Percentiles rank a stretch among this genome's conserved stretches.
These are phyloP conservation scores for Pseudorasbora parva DNA, from an alignment of 2,113 vertebrate species.

Conservation along the genomic window DNA sequence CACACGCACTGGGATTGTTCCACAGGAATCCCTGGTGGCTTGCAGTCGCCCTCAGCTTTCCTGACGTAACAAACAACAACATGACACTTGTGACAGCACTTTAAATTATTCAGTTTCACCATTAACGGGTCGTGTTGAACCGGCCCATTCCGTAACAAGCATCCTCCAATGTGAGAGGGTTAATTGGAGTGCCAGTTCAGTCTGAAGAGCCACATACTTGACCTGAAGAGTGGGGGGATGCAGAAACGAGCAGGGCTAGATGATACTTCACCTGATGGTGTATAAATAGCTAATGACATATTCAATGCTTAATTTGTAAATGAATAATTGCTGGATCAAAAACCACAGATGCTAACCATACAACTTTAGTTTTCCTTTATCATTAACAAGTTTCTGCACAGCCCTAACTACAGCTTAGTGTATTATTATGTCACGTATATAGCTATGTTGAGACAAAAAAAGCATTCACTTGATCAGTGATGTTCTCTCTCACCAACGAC, in stretches of 20 bases:
- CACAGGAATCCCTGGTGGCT: constrained; percentile 36
- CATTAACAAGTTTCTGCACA: too few relatives aligned
- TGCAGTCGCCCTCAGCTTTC: constrained; percentile 11
- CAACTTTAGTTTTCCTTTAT: too few relatives aligned
- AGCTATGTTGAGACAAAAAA: too few relatives aligned
- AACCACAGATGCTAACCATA: too few relatives aligned
- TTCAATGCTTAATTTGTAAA: too few relatives aligned
- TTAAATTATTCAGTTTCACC: constrained; percentile 67
- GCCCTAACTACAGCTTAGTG: too few relatives aligned
- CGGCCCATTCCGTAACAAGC: constrained; percentile 29
- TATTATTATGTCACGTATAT: too few relatives aligned
- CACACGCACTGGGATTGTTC: constrained; percentile 38
- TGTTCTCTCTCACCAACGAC: too few relatives aligned
- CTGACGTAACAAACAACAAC: constrained; percentile 20
- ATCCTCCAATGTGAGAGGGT: neutral
- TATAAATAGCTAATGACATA: constrained; percentile 3
- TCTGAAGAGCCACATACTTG: constrained; percentile 16
- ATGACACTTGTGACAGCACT: constrained; percentile 47
- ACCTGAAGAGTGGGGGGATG: neutral
- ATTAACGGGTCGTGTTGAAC: constrained; percentile 28
- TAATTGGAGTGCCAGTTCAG: constrained; percentile 32
- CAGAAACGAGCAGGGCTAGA: neutral
- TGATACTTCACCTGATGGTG: neutral
- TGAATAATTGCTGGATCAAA: too few relatives aligned
- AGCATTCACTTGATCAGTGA: too few relatives aligned